These are phyloP conservation scores for Salvator merianae DNA, from an alignment of 2,113 vertebrate genomes.

Conservation along the genomic window DNA sequence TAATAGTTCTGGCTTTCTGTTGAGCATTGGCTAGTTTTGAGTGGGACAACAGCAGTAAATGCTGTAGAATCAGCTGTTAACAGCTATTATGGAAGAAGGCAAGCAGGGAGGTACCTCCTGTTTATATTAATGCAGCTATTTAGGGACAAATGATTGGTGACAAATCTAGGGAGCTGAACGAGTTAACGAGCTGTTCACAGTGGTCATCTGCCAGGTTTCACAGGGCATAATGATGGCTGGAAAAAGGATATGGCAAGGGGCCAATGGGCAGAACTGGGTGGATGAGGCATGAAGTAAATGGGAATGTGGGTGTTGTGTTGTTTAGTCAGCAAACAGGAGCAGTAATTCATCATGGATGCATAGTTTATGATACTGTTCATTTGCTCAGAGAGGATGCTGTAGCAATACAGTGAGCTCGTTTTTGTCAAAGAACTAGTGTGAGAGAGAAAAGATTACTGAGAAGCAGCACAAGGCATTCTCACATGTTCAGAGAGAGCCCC, in stretches of 20 bases:
- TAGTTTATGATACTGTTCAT: background rate
- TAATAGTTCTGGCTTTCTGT: background rate
- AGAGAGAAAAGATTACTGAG: background rate
- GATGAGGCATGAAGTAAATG: background rate
- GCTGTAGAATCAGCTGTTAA: slow-evolving; percentile 2
- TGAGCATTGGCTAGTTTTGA: slow-evolving; percentile 8
- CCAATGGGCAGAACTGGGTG: background rate
- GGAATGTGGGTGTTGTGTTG: background rate
- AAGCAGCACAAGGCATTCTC: background rate
- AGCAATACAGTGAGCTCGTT: background rate
- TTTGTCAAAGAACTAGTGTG: background rate
- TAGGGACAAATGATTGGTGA: slow-evolving; percentile 6
- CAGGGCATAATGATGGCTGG: background rate
- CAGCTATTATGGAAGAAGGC: background rate
- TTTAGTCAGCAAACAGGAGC: slow-evolving; percentile 10
- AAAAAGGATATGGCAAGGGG: background rate
- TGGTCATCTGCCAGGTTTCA: slow-evolving; percentile 3
- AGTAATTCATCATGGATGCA: background rate
- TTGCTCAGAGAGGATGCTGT: background rate
- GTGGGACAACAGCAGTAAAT: background rate
- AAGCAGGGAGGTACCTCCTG: slow-evolving; percentile 1
- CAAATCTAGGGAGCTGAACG: slow-evolving; percentile 8
- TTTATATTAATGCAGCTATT: background rate
- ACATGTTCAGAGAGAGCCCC: background rate
- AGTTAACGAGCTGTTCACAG: slow-evolving; percentile 8